Base-by-base conservation (phyloP, 1,140 invertebrate genomes). In the Latrodectus geometricus region DNA sequence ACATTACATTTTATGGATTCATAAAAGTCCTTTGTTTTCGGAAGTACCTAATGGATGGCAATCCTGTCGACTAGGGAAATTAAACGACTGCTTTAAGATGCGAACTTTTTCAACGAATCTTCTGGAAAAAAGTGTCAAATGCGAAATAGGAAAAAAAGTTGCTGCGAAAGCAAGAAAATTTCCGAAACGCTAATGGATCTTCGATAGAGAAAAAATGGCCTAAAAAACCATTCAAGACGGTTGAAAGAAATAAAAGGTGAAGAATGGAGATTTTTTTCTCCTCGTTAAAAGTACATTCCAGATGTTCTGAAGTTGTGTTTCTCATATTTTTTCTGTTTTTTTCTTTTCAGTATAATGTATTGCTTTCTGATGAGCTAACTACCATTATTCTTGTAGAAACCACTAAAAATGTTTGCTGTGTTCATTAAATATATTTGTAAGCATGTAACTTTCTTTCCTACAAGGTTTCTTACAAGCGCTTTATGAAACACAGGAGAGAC, bases 251-350 rank as follows among this genome's bases (percentile, higher is more conserved):
- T 79, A 79, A 17, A 79, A 81, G 79, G 79, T 81, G 79, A 72
- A 72, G 68, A 81, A 74, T 52, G 21, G 17, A 61, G 56, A 61
- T 79, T 77, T 73, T 83, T 73, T 48, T 83, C 48, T 50, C 12
- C 80, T 83, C 80, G 80, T 83, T 83, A 83, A 83, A 83, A 83
- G 72, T 74, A 65, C 80, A 83, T 83, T 74, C 70, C 80, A 83
- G 80, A 83, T 83, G 72, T 74, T 83, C 56, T 70, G 70, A 83
- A 72, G 72, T 61, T 83, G 72, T 83, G 79, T 81, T 72, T 68
- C 49, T 81, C 69, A 52, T 23, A 69, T 14, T 69, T 80, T 35
- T 35, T 17, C 65, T 79, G 48, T 66, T 12, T 17, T 61, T 66
- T 66, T 81, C 79, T 70, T 81, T 70, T 70, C 70, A 81, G 52